Evolutionary conservation across 2,113 vertebrate genomes (phyloP), one percentile per base, ranked within the genome.

Genomic region (Lethenteron reissneri): DNA sequence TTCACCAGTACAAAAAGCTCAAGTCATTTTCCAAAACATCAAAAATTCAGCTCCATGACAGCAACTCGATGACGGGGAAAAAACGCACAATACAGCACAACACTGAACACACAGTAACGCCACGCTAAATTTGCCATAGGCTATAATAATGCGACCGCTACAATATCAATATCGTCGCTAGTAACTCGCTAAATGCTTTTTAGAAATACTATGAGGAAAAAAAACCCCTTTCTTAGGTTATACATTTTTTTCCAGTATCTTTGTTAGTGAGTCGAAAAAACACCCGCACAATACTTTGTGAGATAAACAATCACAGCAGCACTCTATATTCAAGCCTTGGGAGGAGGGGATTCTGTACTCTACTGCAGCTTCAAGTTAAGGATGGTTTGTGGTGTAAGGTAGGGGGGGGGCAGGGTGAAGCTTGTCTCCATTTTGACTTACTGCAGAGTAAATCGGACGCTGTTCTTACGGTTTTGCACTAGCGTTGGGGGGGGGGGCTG

Each of bases 1-100:
- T 91, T 88, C 90, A 90, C 92, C 94, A 99, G 88, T 90, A 84
- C 85, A 88, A 88, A 85, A 82, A 86, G 90, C 88, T 86, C 81
- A 85, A 85, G 84, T 85, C 84, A 85, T 85, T 87, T 68, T 68
- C 64, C 64, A 68, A 68, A 68, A 68, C 64, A 68, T 68, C 64
- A 68, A 17, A 68, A 88, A 84, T 86, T 87, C 87, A 86, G 85
- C 85, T 89, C 86, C 86, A 84, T 86, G 84, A 85, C 88, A 85
- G 64, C 64, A 83, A 87, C 86, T 78, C 80, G 81, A 83, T 81
- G 84, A 78, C 78, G 85, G 85, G 86, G 86, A 88, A 85, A 86
- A 86, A 84, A 83, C 86, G 88, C 91, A 90, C 88, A 84, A 85
- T 80, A 88, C 86, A 87, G 86, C 88, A 89, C 89, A 86, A 90